phyloP scores from a whole-genome alignment of 2,113 vertebrate genomes.

The Neotragus moschatus region DNA sequence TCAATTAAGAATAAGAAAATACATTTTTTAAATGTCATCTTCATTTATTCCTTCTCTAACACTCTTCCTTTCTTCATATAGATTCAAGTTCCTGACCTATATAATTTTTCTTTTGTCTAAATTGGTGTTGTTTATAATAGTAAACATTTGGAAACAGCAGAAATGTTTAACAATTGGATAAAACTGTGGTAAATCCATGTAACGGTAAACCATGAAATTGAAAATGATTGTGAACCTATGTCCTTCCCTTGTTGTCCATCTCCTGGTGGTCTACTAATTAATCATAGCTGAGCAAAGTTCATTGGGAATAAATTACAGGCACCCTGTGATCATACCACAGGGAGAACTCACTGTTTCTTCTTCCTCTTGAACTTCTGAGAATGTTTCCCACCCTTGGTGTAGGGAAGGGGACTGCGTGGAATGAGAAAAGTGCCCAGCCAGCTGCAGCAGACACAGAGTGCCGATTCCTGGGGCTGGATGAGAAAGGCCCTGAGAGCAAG shows the following conservation, averaged over 20 bases:
- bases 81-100: too few relatives aligned
- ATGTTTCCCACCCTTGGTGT: neutral
- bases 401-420: neutral
- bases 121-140: neutral
- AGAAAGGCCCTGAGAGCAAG: neutral
- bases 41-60: neutral
- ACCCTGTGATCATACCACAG: neutral
- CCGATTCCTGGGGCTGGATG: neutral
- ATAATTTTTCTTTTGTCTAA: neutral
- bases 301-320: neutral
- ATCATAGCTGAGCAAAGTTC: neutral
- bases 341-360: too few relatives aligned
- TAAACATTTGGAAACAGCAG: neutral
- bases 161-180: neutral
- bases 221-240: neutral
- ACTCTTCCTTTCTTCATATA: neutral
- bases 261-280: neutral
- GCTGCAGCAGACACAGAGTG: too few relatives aligned
- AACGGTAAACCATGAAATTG: neutral
- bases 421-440: neutral
- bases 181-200: neutral
- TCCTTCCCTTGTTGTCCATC: too few relatives aligned
- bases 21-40: neutral
- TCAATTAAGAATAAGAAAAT: neutral
- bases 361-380: neutral